Evolutionary conservation across 2,797 vertebrate genomes (phyloP).

Genomic region (Neomorphus geoffroyi): DNA sequence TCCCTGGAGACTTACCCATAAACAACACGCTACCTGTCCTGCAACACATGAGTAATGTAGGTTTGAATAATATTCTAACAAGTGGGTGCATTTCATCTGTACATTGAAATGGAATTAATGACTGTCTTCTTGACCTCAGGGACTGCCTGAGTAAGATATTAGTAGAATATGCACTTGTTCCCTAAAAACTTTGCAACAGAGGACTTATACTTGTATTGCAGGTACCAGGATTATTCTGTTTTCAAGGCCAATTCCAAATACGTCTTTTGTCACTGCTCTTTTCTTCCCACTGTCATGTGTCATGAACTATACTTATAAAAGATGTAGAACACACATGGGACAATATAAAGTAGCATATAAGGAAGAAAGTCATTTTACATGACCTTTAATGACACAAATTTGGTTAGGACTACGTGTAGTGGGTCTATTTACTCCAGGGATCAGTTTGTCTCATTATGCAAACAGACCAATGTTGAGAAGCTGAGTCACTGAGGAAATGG

Average conservation of each 20-base stretch:
- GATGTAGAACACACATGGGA: not conserved
- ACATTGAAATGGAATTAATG: not conserved
- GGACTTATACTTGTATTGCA: not conserved
- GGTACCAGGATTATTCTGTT: not conserved
- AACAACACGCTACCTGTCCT: not conserved
- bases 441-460: slow-evolving; percentile 55
- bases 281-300: not conserved
- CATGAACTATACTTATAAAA: not conserved
- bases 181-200: not conserved
- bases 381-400: slow-evolving; percentile 43
- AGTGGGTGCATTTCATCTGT: not conserved
- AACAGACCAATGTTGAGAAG: slow-evolving; percentile 52
- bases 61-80: not conserved
- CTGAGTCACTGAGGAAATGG: slow-evolving; percentile 74
- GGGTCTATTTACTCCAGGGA: slow-evolving; percentile 45
- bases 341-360: not conserved
- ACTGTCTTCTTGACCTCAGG: not conserved
- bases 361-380: not conserved
- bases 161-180: not conserved
- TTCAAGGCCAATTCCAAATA: not conserved
- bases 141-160: not conserved
- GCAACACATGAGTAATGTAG: not conserved
- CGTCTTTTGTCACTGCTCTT: not conserved
- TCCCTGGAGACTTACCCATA: not conserved
- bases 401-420: not conserved